Evolutionary conservation across 2,797 vertebrate species (phyloP), one percentile per base, ranked within the genome.

Genomic region (Myotis findleyi): DNA sequence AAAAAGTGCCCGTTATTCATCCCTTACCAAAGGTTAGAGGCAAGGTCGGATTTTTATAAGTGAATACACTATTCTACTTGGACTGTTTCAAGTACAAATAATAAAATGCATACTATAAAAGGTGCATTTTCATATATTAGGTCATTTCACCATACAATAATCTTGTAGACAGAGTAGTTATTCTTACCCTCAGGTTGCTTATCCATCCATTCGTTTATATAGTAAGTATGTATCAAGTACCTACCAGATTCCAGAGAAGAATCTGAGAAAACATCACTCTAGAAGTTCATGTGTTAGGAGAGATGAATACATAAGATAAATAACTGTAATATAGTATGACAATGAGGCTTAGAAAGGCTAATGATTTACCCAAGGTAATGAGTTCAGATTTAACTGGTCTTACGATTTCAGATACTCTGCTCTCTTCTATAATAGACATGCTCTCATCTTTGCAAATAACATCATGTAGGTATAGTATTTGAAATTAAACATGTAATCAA

Each of bases 71-170:
- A 66, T 68, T 57, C 57, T 51, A 72, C 20, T 92, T 95, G 20
- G 49, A 76, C 82, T 95, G 75, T 86, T 93, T 95, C 16, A 88
- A 55, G 79, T 82, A 77, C 14, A 68, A 92, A 83, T 51, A 71
- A 38, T 59, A 87, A 72, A 59, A 53, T 88, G 66, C 33, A 12
- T 88, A 92, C 71, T 89, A 47, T 23, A 73, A 87, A 83, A 55
- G 59, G 6, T 69, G 11, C 4, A 17, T 71, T 79, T 80, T 64
- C 27, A 51, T 69, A 6, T 23, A 33, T 73, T 49, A 64, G 16
- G 13, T 71, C 33, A 38, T 84, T 75, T 80, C 18, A 76, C 13
- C 9, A 2, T n/a, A 36, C 7, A 64, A 7, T 33, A 36, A 66
- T 49, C 66, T 68, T 72, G 44, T 47, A 27, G 69, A 21, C 6